These are phyloP conservation scores for Epinephelus malabaricus DNA, from an alignment of 2,797 vertebrate genomes.

Conservation along the genomic window DNA sequence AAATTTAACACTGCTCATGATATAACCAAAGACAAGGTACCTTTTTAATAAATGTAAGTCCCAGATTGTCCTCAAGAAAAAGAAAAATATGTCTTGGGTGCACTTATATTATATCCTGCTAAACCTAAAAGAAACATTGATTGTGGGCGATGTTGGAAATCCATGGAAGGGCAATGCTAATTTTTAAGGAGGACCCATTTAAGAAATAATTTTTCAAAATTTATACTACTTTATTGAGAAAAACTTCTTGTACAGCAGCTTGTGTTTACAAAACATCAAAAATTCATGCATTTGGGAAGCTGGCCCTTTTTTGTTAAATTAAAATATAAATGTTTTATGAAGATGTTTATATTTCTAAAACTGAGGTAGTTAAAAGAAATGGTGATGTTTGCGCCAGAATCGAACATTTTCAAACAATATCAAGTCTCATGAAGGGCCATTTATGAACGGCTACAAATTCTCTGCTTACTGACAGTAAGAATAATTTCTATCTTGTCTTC, in stretches of 20 bases:
- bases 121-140: no score
- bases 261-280: neutral
- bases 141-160: no score
- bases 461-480: neutral
- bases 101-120: no score
- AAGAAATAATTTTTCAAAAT: neutral
- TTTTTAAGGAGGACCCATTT: neutral
- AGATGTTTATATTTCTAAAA: neutral
- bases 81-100: no score
- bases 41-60: no score
- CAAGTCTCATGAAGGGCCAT: neutral
- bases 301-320: neutral
- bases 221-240: neutral
- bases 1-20: no score
- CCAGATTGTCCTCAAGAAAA: no score
- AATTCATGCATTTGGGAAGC: neutral
- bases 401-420: neutral
- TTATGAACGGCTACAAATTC: neutral
- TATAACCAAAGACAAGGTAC: no score
- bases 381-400: neutral
- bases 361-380: neutral
- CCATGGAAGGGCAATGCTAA: no score
- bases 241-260: neutral
- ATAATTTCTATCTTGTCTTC: conserved; percentile 3
- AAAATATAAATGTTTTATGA: neutral